These are phyloP conservation scores for Macrostomum cliftonense DNA, from an alignment of 2,888 invertebrate species.

Conservation along the genomic window DNA sequence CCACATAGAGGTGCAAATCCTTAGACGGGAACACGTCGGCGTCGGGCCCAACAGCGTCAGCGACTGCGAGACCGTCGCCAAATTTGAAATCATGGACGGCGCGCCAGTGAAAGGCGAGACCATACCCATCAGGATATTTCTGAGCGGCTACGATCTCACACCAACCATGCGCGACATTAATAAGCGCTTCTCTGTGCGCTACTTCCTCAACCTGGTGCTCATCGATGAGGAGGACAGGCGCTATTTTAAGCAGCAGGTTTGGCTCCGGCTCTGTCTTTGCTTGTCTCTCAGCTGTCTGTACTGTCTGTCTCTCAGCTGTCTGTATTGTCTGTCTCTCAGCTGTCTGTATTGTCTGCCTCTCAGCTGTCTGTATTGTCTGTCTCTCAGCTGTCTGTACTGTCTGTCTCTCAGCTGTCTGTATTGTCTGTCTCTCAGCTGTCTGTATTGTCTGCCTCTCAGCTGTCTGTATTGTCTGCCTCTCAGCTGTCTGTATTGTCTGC, in stretches of 20 bases:
- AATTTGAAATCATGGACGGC: slow-evolving; percentile 99
- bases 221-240: slow-evolving; percentile 97
- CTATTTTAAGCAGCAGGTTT: slow-evolving; percentile 82
- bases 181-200: slow-evolving; percentile 94
- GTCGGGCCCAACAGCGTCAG: slow-evolving; percentile 79
- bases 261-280: too few species aligned
- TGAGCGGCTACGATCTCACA: slow-evolving; percentile 91
- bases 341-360: too few species aligned
- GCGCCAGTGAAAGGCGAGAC: slow-evolving; percentile 92
- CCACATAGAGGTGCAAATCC: slow-evolving; percentile 95
- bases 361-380: too few species aligned
- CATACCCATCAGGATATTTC: slow-evolving; percentile 90
- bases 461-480: too few species aligned
- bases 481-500: too few species aligned
- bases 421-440: too few species aligned
- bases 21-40: slow-evolving; percentile 80
- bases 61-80: slow-evolving; percentile 95
- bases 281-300: too few species aligned
- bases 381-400: too few species aligned
- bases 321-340: too few species aligned
- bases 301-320: too few species aligned
- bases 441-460: too few species aligned
- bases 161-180: slow-evolving; percentile 98
- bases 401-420: too few species aligned
- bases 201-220: slow-evolving; percentile 86